These are phyloP conservation scores for Indicator maculatus DNA, from an alignment of 2,113 vertebrate species.

Conservation along the genomic window DNA sequence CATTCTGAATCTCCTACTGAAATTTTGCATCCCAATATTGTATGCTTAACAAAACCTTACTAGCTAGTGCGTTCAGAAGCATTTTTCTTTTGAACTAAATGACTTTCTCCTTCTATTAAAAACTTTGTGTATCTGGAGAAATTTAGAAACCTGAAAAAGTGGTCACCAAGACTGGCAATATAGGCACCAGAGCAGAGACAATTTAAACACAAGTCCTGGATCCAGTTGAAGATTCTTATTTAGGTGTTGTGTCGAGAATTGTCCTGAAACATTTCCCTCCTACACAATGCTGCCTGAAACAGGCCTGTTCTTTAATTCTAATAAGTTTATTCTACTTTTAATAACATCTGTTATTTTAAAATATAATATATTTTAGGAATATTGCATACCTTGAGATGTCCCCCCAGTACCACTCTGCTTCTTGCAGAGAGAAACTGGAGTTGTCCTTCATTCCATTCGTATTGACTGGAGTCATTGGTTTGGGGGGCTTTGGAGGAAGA, in stretches of 20 bases:
- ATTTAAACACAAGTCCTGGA: background rate
- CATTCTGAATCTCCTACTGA: background rate
- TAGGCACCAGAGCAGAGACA: background rate
- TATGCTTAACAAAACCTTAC: background rate
- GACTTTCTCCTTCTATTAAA: background rate
- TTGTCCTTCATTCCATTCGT: conserved; percentile 84
- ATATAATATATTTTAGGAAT: background rate
- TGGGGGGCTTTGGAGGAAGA: conserved; percentile 92
- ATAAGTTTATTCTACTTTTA: background rate
- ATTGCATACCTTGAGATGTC: conserved; percentile 90
- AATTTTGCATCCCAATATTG: background rate
- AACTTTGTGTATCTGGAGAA: background rate
- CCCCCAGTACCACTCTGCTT: conserved; percentile 97
- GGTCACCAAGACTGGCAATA: background rate
- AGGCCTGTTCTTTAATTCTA: background rate
- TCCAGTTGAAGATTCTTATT: background rate
- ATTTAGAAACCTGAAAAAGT: background rate
- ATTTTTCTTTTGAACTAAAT: background rate
- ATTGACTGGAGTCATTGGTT: conserved; percentile 83
- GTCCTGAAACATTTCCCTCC: background rate
- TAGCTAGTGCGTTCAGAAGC: background rate
- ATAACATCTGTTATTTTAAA: background rate
- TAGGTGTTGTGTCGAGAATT: background rate
- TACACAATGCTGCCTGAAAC: background rate
- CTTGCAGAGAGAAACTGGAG: conserved; percentile 81